A percentile compares a stretch with the other conserved stretches of the same genome.
Conservation (phyloP, 2,113 vertebrate species). For the Chlamydotis undulata region DNA sequence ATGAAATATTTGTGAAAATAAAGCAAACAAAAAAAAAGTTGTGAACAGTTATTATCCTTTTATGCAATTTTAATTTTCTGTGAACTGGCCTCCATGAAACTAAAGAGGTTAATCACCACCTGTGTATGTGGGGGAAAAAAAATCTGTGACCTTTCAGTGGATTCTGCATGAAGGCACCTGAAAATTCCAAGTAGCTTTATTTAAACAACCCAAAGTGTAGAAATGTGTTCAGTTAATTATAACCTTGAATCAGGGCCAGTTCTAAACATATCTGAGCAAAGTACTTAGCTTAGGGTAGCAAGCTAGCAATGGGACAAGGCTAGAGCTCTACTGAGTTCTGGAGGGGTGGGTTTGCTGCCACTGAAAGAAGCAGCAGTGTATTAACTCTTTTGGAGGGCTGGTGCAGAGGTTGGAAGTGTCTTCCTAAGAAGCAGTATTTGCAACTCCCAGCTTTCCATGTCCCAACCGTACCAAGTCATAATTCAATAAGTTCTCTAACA, state of each 20-base stretch:
- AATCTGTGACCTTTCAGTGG: not conserved
- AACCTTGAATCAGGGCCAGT: not conserved
- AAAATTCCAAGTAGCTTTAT: not conserved
- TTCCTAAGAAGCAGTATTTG: not conserved
- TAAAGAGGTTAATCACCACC: not conserved
- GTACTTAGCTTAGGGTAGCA: not conserved
- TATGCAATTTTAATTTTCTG: not conserved
- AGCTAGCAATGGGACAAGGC: not conserved
- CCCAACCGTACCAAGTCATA: not conserved
- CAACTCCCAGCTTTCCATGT: not conserved
- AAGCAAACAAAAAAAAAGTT: not conserved
- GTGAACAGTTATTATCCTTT: not conserved
- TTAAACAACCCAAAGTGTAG: not conserved
- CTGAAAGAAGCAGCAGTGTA: not conserved
- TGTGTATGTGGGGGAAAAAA: not conserved
- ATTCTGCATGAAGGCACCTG: not conserved
- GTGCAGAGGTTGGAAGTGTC: not conserved
- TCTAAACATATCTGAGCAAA: not conserved
- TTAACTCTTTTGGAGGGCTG: not conserved
- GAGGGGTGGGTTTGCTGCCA: not conserved
- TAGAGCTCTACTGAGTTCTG: not conserved
- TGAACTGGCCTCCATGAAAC: not conserved
- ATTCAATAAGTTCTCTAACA: not conserved
- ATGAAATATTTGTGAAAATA: not conserved
- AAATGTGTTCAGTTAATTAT: not conserved